Conservation (phyloP, 1,140 invertebrate genomes). For the Aphelenchoides besseyi region DNA sequence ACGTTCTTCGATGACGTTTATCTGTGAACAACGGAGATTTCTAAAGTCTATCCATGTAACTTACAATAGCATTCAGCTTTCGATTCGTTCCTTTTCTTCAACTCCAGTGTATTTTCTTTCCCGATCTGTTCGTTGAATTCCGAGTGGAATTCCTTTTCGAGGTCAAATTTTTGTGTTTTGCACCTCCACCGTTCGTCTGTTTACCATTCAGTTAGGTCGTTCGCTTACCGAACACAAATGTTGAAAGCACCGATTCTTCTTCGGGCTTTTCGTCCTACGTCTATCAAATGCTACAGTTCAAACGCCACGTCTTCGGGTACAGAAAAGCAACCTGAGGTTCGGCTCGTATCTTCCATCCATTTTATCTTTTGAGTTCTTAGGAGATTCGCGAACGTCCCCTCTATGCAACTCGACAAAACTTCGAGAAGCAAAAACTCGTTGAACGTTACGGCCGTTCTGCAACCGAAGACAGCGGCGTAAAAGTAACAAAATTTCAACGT, state of each 20-base stretch:
- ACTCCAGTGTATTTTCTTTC: neutral
- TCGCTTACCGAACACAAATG: no score
- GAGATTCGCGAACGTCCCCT: conserved; percentile 1
- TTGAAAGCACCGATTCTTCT: no score
- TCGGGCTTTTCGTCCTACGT: neutral
- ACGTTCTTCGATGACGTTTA: no score
- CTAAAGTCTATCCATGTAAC: no score
- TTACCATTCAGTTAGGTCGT: neutral
- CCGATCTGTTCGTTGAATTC: no score
- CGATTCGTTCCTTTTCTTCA: neutral
- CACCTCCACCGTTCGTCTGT: neutral
- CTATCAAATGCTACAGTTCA: neutral
- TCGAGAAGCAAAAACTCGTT: neutral
- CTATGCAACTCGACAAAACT: neutral
- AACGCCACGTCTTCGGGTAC: neutral
- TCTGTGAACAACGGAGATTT: no score
- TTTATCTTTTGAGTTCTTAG: neutral
- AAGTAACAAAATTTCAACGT: conserved; percentile 38
- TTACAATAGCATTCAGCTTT: no score
- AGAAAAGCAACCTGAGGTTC: neutral
- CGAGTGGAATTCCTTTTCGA: neutral
- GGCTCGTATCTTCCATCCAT: neutral
- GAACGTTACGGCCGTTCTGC: neutral
- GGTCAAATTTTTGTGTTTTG: neutral
- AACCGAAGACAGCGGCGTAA: conserved; percentile 15